Conservation (phyloP, 2,113 vertebrate genomes). For the Manacus vitellinus region DNA sequence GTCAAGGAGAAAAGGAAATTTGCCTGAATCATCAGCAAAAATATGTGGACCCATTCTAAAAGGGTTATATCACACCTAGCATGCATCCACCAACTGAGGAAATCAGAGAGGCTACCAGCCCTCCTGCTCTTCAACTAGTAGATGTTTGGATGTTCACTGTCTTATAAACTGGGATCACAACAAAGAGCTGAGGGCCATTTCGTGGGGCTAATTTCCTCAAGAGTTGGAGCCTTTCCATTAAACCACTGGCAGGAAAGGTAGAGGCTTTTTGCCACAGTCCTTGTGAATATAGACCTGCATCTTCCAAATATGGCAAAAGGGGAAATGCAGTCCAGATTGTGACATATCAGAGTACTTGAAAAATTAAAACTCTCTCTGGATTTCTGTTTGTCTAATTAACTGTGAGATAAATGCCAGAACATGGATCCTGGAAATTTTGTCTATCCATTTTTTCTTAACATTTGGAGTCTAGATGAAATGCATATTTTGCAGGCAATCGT, state of each 20-base stretch:
- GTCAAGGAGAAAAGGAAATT: not conserved
- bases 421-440: not conserved
- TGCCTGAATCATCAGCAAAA: not conserved
- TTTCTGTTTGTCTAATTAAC: not conserved
- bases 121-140: not conserved
- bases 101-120: not conserved
- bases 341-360: not conserved
- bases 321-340: not conserved
- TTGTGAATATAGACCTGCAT: not conserved
- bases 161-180: not conserved
- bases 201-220: not conserved
- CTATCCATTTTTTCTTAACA: not conserved
- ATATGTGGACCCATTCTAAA: fast-evolving
- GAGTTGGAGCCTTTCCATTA: not conserved
- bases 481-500: not conserved
- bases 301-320: not conserved
- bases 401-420: not conserved
- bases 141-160: not conserved
- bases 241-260: not conserved
- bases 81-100: not conserved
- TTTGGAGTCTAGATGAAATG: not conserved
- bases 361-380: not conserved
- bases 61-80: not conserved
- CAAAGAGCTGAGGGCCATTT: not conserved
- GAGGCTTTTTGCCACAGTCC: not conserved